These are phyloP conservation scores for Gobionotothen gibberifrons DNA, from an alignment of 2,797 vertebrate genomes.

Conservation along the genomic window DNA sequence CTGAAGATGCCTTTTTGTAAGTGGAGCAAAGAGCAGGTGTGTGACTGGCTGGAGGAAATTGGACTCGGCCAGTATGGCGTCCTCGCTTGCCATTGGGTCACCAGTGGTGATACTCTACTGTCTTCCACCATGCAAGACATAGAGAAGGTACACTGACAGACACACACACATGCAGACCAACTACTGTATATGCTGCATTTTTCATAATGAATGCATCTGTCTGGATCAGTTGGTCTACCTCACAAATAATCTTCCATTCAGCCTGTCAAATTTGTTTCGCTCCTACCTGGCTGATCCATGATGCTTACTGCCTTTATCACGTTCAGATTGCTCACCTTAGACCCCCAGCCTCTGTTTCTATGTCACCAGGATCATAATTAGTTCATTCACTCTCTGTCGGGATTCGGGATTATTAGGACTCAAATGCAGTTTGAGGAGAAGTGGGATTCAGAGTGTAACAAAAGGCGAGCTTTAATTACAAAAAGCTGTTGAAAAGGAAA, in stretches of 20 bases:
- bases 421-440: too few relatives aligned
- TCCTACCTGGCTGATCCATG: conserved; percentile 62
- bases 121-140: conserved; percentile 91
- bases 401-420: too few relatives aligned
- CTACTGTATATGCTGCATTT: neutral
- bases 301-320: conserved; percentile 27
- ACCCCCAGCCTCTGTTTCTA: conserved; percentile 46
- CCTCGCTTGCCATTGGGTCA: conserved; percentile 91
- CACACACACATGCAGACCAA: neutral
- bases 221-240: neutral
- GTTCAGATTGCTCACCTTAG: too few relatives aligned
- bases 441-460: too few relatives aligned
- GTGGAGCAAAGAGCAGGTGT: conserved; percentile 94
- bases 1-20: conserved; percentile 90
- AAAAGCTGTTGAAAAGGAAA: too few relatives aligned
- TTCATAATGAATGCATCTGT: neutral
- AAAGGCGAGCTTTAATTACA: too few relatives aligned
- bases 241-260: conserved; percentile 13
- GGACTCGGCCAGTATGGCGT: conserved; percentile 92
- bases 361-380: conserved; percentile 5
- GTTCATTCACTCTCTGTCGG: neutral
- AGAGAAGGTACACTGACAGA: conserved; percentile 88
- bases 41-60: conserved; percentile 93
- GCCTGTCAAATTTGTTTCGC: neutral
- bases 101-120: conserved; percentile 90